phyloP scores from a whole-genome alignment of 2,113 vertebrate species.

The Amphiprion percula region DNA sequence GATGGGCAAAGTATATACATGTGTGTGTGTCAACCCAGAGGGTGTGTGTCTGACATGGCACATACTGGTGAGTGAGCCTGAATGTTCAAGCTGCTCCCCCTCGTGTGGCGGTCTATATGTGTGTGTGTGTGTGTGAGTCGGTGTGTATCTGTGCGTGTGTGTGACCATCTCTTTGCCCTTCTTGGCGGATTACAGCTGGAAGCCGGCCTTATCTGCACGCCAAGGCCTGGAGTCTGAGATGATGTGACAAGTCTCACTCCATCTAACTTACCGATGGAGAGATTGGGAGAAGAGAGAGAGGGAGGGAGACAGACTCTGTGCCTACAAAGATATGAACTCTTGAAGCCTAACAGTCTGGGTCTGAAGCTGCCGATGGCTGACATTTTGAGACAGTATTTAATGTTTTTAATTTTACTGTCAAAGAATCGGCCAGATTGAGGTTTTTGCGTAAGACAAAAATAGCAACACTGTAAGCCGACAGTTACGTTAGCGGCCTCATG shows the following conservation, averaged over 20 bases:
- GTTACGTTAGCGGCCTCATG: too few relatives aligned
- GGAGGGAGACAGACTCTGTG: not conserved
- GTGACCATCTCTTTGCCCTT: conserved; percentile 58
- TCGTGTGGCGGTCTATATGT: not conserved
- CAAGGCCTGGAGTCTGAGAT: conserved; percentile 48
- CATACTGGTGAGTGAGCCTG: conserved; percentile 30
- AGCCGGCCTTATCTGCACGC: conserved; percentile 61
- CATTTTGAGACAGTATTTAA: not conserved
- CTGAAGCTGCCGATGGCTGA: not conserved
- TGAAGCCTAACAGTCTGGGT: not conserved
- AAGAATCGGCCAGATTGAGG: not conserved
- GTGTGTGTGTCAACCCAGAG: conserved; percentile 14
- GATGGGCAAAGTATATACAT: conserved; percentile 9
- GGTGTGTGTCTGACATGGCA: conserved; percentile 36
- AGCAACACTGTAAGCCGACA: too few relatives aligned
- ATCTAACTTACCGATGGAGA: conserved; percentile 48
- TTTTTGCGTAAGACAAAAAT: not conserved
- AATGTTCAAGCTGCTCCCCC: conserved; percentile 14
- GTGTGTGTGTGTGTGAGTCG: not conserved
- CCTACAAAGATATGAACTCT: conserved; percentile 9
- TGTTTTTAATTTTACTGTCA: not conserved
- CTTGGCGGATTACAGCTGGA: conserved; percentile 54
- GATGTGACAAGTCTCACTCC: conserved; percentile 63
- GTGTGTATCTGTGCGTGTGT: conserved; percentile 10
- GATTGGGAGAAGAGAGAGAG: conserved; percentile 18